phyloP scores from a whole-genome alignment of 2,888 invertebrate species.

The Merodon equestris region DNA sequence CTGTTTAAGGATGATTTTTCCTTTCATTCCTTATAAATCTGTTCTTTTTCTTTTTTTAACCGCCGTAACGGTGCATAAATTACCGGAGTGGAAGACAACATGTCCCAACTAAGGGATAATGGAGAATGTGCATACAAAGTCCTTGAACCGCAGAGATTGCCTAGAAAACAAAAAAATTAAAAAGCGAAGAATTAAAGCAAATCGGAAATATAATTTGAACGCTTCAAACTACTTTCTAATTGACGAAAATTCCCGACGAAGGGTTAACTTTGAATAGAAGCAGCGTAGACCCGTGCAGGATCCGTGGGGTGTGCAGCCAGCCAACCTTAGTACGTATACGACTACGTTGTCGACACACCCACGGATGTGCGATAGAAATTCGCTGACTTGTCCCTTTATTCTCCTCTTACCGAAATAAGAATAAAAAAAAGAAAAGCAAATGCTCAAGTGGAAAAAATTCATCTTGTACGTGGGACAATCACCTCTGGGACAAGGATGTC shows the following conservation, averaged over 20 bases:
- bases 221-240: conserved; percentile 52
- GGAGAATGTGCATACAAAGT: conserved; percentile 14
- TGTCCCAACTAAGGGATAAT: conserved; percentile 3
- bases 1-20: conserved; percentile 43
- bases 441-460: conserved; percentile 56
- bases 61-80: background rate
- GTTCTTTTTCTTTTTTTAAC: background rate
- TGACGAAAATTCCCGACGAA: conserved; percentile 33
- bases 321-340: no score
- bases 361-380: conserved; percentile 8
- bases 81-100: conserved; percentile 4
- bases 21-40: conserved; percentile 8
- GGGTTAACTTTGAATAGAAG: conserved; percentile 25
- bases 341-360: background rate
- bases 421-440: conserved; percentile 33
- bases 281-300: no score
- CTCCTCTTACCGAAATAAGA: conserved; percentile 31
- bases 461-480: conserved; percentile 63
- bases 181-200: conserved; percentile 9
- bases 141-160: conserved; percentile 30
- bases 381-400: conserved; percentile 26
- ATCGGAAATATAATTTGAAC: conserved; percentile 34
- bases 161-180: conserved; percentile 40
- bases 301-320: no score
- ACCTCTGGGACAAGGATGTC: conserved; percentile 54